phyloP scores from a whole-genome alignment of 2,888 invertebrate genomes.

The Lasioglossum lativentre region DNA sequence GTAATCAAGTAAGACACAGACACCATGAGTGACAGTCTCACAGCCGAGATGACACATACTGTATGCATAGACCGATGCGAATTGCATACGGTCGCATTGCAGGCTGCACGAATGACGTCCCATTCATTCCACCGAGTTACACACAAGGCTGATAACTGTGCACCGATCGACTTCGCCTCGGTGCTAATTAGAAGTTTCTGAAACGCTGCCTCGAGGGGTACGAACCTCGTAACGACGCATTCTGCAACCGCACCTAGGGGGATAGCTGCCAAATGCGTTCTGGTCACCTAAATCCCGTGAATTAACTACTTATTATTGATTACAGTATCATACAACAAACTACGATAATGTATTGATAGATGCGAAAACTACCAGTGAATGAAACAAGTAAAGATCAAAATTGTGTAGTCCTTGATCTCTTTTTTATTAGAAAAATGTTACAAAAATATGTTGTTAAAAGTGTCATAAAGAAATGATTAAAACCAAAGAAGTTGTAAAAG shows the following conservation, averaged over 20 bases:
- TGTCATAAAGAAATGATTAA: neutral
- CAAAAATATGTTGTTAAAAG: neutral
- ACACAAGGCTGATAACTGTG: slow-evolving; percentile 15
- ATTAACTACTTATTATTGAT: neutral
- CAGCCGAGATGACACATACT: slow-evolving; percentile 50
- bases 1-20: slow-evolving; percentile 55
- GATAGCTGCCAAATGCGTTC: neutral
- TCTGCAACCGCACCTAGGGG: neutral
- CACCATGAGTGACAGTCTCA: slow-evolving; percentile 45
- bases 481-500: neutral
- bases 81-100: slow-evolving; percentile 37
- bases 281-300: neutral
- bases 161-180: slow-evolving; percentile 14
- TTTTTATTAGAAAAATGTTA: no score
- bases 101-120: slow-evolving; percentile 35
- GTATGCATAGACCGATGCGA: slow-evolving; percentile 52
- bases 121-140: slow-evolving; percentile 40
- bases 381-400: neutral
- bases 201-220: neutral
- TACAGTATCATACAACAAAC: neutral
- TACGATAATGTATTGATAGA: neutral
- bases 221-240: neutral
- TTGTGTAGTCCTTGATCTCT: neutral
- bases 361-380: no score
- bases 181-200: neutral